phyloP scores from a whole-genome alignment of 2,113 vertebrate species.

The Etia nguti region DNA sequence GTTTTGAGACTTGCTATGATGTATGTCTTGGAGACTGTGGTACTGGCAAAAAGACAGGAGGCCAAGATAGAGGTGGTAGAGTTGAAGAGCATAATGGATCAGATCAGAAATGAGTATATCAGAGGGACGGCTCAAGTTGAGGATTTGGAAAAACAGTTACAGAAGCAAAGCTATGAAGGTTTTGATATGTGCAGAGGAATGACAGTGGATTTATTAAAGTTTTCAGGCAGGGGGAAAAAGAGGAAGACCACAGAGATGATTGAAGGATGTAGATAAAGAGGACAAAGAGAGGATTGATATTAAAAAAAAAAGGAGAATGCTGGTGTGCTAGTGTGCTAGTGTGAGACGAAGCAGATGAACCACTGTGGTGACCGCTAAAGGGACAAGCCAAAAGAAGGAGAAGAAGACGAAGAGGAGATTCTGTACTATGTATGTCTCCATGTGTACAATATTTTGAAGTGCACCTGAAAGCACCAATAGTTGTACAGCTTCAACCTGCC shows the following conservation, averaged over 20 bases:
- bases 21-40: background rate
- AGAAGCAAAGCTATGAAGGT: background rate
- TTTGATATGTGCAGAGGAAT: background rate
- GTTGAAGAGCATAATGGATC: background rate
- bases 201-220: background rate
- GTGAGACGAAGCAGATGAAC: background rate
- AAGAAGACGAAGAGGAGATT: fast-evolving
- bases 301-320: background rate
- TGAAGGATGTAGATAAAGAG: background rate
- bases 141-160: background rate
- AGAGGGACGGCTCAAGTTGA: background rate
- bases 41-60: background rate
- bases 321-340: too few relatives aligned
- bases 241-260: background rate
- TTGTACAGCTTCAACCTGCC: background rate
- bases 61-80: background rate
- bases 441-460: background rate
- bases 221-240: background rate
- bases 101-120: background rate
- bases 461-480: background rate
- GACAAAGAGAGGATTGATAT: background rate
- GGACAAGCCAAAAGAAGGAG: background rate
- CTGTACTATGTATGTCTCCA: background rate
- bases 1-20: background rate
- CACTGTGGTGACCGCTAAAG: background rate